A percentile compares a stretch with the other conserved stretches of the same genome.
Conservation (phyloP, 2,797 vertebrate species). For the Sebastes hubbsi region DNA sequence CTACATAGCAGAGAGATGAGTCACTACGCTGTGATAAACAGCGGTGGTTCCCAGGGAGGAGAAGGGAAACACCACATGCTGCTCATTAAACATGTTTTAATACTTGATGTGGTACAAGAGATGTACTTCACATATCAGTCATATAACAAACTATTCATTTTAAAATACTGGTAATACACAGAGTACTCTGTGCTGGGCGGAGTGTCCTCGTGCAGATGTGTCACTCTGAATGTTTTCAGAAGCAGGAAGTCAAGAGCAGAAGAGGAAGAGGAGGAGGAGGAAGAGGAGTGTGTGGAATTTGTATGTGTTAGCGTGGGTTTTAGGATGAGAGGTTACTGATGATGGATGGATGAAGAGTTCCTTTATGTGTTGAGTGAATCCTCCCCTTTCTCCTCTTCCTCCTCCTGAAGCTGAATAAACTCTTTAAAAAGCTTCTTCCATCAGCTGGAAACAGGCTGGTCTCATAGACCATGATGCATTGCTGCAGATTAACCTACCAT, state of each 20-base stretch:
- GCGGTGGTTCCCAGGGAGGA: not conserved
- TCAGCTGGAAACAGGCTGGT: no score
- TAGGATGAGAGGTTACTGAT: no score
- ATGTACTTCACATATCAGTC: not conserved
- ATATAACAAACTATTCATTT: not conserved
- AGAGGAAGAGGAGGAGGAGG: not conserved
- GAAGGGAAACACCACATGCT: not conserved
- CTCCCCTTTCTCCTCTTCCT: no score
- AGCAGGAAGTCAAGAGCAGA: conserved; percentile 1
- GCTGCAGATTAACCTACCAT: no score
- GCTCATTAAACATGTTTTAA: not conserved
- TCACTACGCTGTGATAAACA: not conserved
- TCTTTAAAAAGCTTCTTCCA: no score
- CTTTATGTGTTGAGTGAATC: no score
- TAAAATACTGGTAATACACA: not conserved
- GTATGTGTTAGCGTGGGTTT: no score
- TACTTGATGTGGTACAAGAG: not conserved
- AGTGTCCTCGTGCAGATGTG: conserved; percentile 42
- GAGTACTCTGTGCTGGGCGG: not conserved
- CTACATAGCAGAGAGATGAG: not conserved
- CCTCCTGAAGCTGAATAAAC: no score
- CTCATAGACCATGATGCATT: no score
- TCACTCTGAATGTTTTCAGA: not conserved
- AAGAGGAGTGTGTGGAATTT: no score
- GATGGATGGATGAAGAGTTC: no score